Evolutionary conservation across 2,797 vertebrate genomes (phyloP).

Genomic region (Macrochelys suwanniensis): DNA sequence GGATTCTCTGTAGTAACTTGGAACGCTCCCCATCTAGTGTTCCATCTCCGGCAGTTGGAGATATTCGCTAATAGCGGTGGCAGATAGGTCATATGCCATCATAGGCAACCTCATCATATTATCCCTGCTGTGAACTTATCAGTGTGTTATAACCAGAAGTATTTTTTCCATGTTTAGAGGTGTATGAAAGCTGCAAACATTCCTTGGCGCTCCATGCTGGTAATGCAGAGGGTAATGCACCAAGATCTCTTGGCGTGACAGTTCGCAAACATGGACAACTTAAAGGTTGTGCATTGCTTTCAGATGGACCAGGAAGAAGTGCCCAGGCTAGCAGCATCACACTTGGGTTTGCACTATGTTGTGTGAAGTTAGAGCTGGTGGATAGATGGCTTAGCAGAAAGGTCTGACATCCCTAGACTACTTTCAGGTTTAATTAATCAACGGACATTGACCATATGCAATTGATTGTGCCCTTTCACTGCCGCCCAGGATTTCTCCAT

Average conservation of each 20-base stretch:
- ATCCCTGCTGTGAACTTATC: too few species aligned
- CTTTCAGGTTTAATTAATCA: not conserved
- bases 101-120: too few species aligned
- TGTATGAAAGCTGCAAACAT: not conserved
- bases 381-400: not conserved
- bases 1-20: too few species aligned
- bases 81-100: too few species aligned
- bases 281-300: not conserved
- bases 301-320: too few species aligned
- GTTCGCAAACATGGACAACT: not conserved
- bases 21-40: too few species aligned
- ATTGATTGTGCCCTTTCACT: not conserved
- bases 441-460: not conserved
- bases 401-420: not conserved
- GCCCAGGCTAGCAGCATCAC: not conserved
- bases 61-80: too few species aligned
- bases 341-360: too few species aligned
- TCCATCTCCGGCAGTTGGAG: too few species aligned
- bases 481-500: too few species aligned
- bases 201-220: not conserved
- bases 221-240: not conserved
- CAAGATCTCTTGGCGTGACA: not conserved
- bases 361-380: rapidly evolving
- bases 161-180: not conserved
- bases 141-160: not conserved